Percentiles rank a stretch among this genome's conserved stretches.
Conservation (phyloP, 2,113 vertebrate species). For the Nematolebias whitei region DNA sequence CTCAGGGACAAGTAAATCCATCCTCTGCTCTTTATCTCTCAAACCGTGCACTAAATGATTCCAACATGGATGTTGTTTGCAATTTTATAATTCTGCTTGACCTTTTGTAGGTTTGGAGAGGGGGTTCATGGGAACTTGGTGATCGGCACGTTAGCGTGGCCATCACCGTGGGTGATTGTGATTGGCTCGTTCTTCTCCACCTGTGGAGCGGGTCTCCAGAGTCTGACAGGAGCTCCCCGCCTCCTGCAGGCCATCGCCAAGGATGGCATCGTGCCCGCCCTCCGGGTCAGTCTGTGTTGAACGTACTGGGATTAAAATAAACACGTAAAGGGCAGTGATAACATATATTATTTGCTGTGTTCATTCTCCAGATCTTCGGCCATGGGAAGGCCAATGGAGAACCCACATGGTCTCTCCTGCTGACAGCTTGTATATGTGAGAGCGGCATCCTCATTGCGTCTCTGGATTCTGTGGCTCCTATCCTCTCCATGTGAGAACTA, state of each 20-base stretch:
- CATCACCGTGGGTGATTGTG: conserved; percentile 96
- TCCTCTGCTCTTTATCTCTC: background rate
- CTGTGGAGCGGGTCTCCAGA: conserved; percentile 95
- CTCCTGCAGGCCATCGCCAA: conserved; percentile 95
- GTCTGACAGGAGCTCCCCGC: conserved; percentile 93
- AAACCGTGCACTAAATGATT: background rate
- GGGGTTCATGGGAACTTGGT: conserved; percentile 95
- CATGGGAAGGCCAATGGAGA: conserved; percentile 97
- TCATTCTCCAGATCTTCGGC: conserved; percentile 87
- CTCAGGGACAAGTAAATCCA: conserved; percentile 93
- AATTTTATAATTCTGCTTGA: background rate
- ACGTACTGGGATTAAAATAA: background rate
- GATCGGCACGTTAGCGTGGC: conserved; percentile 95
- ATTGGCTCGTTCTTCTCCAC: conserved; percentile 98
- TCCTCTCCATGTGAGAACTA: conserved; percentile 93
- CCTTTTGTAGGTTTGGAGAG: conserved; percentile 87
- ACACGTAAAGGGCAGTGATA: background rate
- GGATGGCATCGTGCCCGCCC: conserved; percentile 92
- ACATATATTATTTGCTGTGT: conserved; percentile 25
- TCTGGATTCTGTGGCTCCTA: conserved; percentile 94
- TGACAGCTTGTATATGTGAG: conserved; percentile 97
- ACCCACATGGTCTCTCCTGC: conserved; percentile 95
- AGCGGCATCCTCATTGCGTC: conserved; percentile 97
- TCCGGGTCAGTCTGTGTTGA: conserved; percentile 83
- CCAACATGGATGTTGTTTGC: background rate